Evolutionary conservation across 1,140 invertebrate genomes (phyloP).

Genomic region (Atta texana): DNA sequence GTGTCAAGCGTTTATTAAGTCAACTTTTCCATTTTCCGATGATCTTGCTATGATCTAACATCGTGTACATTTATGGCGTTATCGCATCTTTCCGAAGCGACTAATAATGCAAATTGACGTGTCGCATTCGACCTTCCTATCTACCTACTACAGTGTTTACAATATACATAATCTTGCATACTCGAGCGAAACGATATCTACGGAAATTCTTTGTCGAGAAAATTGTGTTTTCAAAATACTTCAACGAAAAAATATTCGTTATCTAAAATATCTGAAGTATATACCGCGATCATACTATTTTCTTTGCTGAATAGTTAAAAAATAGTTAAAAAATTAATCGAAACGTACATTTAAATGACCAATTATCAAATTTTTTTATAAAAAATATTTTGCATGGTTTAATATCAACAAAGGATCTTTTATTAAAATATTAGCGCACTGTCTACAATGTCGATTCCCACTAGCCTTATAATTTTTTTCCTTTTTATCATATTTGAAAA

Average conservation of each 20-base stretch:
- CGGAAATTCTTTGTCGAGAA: constrained; percentile 7
- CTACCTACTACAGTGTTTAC: neutral
- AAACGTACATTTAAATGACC: no score
- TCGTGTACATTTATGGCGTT: neutral
- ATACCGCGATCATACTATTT: no score
- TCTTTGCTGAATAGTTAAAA: no score
- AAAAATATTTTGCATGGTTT: no score
- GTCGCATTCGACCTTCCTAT: neutral
- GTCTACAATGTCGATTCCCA: no score
- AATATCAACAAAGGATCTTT: no score
- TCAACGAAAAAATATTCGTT: no score
- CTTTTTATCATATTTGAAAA: neutral
- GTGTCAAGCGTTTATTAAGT: neutral
- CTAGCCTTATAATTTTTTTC: no score
- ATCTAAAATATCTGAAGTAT: no score
- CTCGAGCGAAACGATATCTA: neutral
- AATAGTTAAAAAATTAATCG: no score
- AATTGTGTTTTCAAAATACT: constrained; percentile 17
- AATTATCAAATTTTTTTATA: no score
- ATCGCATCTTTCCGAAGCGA: constrained; percentile 6
- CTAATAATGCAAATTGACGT: constrained; percentile 3
- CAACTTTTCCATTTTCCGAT: constrained; percentile 13
- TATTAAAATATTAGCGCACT: no score
- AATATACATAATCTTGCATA: neutral
- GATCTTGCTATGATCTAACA: constrained; percentile 2